Base-by-base conservation (phyloP, 2,888 invertebrate genomes). In the Branchipolynoe longqiensis region DNA sequence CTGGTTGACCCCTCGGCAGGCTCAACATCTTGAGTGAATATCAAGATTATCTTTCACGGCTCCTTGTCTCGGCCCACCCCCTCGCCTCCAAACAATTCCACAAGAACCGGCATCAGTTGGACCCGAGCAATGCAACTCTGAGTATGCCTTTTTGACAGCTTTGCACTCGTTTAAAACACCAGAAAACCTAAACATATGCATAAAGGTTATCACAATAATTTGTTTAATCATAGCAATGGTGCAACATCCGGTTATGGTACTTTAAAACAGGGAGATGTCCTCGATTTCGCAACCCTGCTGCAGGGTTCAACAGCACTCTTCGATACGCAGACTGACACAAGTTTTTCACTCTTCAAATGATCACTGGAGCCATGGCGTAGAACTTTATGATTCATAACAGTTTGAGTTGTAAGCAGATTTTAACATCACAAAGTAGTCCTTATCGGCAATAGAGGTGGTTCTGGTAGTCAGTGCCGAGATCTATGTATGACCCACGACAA, bases 1-100 rank as follows among this genome's bases (percentile, higher is more conserved):
- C n/a, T n/a, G n/a, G 69, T 69, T 69, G 69, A 69, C 38, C 69
- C 69, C 69, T 69, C 38, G 69, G 69, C 69, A 33, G 69, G 69
- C 69, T 69, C 69, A 69, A 38, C 12, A 69, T 38, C 69, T 69
- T 69, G 33, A 22, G 69, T 33, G 38, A 12, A 62, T 25, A 62
- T 25, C 62, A 62, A 62, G 62, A 62, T 28, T 62, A n/a, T 28
- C 31, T 62, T 62, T 62, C 62, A 31, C 28, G 62, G 25, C 62
- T n/a, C 62, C 25, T 31, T 62, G 62, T 62, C 62, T 62, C 62
- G 25, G 28, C 12, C 31, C 62, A 62, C 62, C 62, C 62, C 62
- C 62, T 62, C 62, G 31, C 25, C 62, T 62, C 31, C 62, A 4
- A 62, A 28, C n/a, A 28, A 31, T 62, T n/a, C 31, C 3, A 62